Base-by-base conservation (phyloP, 2,888 invertebrate genomes). In the Chironomus tentans region DNA sequence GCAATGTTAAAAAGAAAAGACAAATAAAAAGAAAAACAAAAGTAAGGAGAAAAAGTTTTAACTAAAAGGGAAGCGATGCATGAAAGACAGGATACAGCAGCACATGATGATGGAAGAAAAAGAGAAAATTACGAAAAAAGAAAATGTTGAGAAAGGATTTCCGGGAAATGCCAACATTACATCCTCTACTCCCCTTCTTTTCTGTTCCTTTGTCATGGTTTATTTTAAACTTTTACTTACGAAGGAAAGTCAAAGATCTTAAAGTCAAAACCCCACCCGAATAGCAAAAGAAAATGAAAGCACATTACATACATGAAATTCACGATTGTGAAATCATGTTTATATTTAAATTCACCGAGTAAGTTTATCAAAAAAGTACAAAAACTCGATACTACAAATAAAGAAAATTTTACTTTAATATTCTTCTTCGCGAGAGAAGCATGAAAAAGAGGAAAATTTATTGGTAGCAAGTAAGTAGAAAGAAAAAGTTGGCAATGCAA, bases 131-230 rank as follows among this genome's bases (percentile, higher is more conserved):
- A 22, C 22, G 5, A 13, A 65, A n/a, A 56, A 50, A 50, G 50
- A 12, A 47, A 71, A 71, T 47, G 48, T 56, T 50, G 21, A 71
- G 71, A 71, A 71, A 71, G 71, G 71, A 71, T 50, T n/a, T 71
- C 71, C 71, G 48, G 71, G 50, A 70, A 71, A 47, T 71, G 71
- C 71, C 71, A 24, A 22, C 50, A 56, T 56, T 48, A 48, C 24
- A 56, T 71, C 71, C 71, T 71, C 22, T n/a, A 65, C 65, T 65
- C 18, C 65, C 22, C 18, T 6, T 65, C 65, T 22, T 65, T 22
- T 65, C 7, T 15, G 12, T 56, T 56, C 15, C 18, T 7, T 56
- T 56, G 3, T 15, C 15, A 56, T 56, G 15, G 1, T 56, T 56
- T 18, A n/a, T 10, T 38, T 38, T 38, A 10, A 38, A 56, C 56